A percentile compares a stretch with the other conserved stretches of the same genome.
phyloP scores from a whole-genome alignment of 1,140 invertebrate species.

The Bombus waltoni region DNA sequence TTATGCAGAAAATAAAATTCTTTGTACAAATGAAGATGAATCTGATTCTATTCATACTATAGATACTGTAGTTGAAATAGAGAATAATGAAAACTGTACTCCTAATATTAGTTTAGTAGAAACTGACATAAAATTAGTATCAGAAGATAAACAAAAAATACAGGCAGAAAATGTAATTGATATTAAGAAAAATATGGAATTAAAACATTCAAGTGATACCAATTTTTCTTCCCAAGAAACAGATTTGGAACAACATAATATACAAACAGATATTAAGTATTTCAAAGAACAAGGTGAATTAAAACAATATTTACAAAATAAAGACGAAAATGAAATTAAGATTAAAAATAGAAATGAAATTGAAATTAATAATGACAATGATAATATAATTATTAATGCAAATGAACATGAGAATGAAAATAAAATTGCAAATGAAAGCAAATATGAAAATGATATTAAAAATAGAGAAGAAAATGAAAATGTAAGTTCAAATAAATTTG shows the following conservation, averaged over 20 bases:
- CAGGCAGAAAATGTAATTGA: not conserved
- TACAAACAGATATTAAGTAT: not conserved
- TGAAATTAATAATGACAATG: not conserved
- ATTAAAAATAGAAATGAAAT: conserved; percentile 43
- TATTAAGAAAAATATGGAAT: not conserved
- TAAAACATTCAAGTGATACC: conserved; percentile 1
- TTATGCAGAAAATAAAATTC: not conserved
- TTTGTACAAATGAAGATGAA: conserved; percentile 26
- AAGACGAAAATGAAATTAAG: conserved; percentile 36
- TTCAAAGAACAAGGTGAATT: not conserved
- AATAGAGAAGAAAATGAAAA: not conserved
- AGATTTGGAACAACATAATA: not conserved
- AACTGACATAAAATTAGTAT: not conserved
- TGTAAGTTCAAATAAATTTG: conserved; percentile 20
- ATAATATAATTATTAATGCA: conserved; percentile 41
- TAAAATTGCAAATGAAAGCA: conserved; percentile 38
- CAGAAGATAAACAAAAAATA: not conserved
- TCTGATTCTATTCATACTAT: conserved; percentile 32
- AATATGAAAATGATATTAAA: conserved; percentile 36
- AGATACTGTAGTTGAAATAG: conserved; percentile 21
- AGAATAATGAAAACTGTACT: not conserved
- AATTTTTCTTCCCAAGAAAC: not conserved
- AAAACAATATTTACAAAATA: conserved; percentile 28
- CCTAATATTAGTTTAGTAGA: conserved; percentile 2
- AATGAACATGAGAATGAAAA: conserved; percentile 45